A percentile compares a stretch with the other conserved stretches of the same genome.
Evolutionary conservation across 2,797 vertebrate species (phyloP).

Genomic region (Peromyscus eremicus): DNA sequence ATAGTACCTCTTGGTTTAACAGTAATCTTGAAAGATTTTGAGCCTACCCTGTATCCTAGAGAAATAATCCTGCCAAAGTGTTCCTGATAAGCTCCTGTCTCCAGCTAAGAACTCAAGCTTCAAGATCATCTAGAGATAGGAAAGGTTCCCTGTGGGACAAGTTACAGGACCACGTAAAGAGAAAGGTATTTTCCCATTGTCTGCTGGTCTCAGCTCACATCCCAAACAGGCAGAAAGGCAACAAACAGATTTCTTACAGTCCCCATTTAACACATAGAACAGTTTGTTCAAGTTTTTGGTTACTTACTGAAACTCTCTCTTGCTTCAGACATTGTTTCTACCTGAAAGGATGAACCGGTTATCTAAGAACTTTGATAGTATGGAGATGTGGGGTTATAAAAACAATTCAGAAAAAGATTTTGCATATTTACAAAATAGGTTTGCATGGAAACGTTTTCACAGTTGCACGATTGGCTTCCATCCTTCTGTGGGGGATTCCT

Average conservation of each 20-base stretch:
- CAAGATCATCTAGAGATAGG: background rate
- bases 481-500: conserved; percentile 72
- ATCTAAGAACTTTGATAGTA: background rate
- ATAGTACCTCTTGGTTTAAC: background rate
- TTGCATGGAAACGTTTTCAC: background rate
- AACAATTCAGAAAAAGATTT: conserved; percentile 56
- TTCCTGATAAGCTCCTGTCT: background rate
- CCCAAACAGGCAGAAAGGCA: background rate
- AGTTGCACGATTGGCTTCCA: conserved; percentile 19
- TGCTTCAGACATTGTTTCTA: conserved; percentile 64
- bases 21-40: background rate
- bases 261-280: background rate
- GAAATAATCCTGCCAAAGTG: background rate
- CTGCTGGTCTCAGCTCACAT: background rate
- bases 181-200: conserved; percentile 46
- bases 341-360: background rate
- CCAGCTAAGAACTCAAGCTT: background rate
- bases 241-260: conserved; percentile 29
- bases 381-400: conserved; percentile 3
- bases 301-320: conserved; percentile 6
- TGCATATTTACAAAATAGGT: background rate
- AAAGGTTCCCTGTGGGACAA: background rate
- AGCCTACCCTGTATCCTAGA: background rate
- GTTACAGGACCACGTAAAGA: background rate
- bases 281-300: background rate